phyloP scores from a whole-genome alignment of 2,113 vertebrate genomes.

The Neogobius melanostomus region DNA sequence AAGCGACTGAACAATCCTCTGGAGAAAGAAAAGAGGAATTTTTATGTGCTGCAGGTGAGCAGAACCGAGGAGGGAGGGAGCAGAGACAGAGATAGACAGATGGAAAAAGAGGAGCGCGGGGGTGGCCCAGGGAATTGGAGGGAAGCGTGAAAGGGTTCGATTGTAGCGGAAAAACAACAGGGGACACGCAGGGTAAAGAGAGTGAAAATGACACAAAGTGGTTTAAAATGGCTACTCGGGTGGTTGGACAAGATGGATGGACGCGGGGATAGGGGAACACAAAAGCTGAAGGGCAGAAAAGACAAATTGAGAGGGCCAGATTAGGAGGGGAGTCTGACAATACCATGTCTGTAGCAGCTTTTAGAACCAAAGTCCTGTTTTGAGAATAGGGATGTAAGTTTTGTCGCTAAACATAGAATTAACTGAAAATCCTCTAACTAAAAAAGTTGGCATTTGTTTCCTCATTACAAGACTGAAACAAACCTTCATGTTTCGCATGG shows the following conservation, averaged over 20 bases:
- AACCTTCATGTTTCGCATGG: background rate
- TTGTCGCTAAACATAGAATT: too few relatives aligned
- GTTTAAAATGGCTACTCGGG: conserved; percentile 45
- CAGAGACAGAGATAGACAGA: conserved; percentile 58
- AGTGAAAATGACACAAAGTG: conserved; percentile 53
- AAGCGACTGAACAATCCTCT: conserved; percentile 75
- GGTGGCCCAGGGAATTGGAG: conserved; percentile 67
- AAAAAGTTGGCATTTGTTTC: too few relatives aligned
- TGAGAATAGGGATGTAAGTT: too few relatives aligned
- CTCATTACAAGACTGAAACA: background rate
- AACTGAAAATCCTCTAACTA: background rate
- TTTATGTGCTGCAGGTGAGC: conserved; percentile 86
- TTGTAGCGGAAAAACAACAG: conserved; percentile 48
- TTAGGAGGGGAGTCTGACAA: conserved; percentile 32
- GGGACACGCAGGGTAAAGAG: conserved; percentile 58
- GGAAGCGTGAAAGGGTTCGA: conserved; percentile 65
- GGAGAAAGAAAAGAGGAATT: conserved; percentile 82
- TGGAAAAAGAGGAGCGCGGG: conserved; percentile 67
- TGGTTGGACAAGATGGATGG: conserved; percentile 28
- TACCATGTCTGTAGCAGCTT: conserved; percentile 39
- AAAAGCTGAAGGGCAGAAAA: conserved; percentile 33
- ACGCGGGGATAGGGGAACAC: conserved; percentile 45
- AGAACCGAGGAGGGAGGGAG: conserved; percentile 62
- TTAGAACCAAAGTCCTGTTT: background rate
- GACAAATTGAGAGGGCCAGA: conserved; percentile 27